Evolutionary conservation across 2,888 invertebrate species (phyloP).

Genomic region (Myathropa florea): DNA sequence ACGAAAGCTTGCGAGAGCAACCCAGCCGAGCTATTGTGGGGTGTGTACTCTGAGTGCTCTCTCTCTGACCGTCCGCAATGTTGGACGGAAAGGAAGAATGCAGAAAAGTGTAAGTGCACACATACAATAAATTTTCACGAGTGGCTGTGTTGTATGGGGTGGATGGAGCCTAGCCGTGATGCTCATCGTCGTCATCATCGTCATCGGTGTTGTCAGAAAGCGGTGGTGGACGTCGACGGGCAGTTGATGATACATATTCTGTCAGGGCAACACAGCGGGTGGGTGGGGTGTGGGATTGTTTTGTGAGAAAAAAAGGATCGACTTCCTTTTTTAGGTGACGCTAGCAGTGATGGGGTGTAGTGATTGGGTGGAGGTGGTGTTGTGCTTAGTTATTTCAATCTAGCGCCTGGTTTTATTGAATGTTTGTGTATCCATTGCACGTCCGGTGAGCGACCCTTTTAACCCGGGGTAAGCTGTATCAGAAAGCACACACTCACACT

Average conservation of each 20-base stretch:
- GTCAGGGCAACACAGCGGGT: not conserved
- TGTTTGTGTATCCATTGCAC: constrained; percentile 64
- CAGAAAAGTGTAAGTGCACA: constrained; percentile 68
- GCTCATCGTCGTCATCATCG: constrained; percentile 6
- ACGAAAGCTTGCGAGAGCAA: constrained; percentile 76
- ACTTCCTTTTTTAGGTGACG: not conserved
- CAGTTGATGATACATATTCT: not conserved
- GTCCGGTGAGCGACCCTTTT: constrained; percentile 66
- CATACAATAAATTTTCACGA: constrained; percentile 24
- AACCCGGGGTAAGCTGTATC: constrained; percentile 47
- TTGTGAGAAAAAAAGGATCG: not conserved
- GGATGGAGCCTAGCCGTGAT: constrained; percentile 33
- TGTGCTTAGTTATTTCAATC: constrained; percentile 59
- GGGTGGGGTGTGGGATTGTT: not conserved
- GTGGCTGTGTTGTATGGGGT: not conserved
- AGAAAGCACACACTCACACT: not conserved
- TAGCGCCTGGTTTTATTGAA: constrained; percentile 63
- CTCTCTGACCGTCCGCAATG: constrained; percentile 3
- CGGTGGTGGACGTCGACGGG: constrained; percentile 34
- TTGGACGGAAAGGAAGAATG: constrained; percentile 25
- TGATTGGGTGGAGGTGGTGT: constrained; percentile 7
- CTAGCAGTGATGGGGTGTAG: not conserved
- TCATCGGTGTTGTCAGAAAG: constrained; percentile 1
- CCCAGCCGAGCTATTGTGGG: constrained; percentile 28
- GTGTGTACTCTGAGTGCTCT: constrained; percentile 17